These are phyloP conservation scores for Gonioctena quinquepunctata DNA, from an alignment of 1,140 invertebrate genomes.

Conservation along the genomic window DNA sequence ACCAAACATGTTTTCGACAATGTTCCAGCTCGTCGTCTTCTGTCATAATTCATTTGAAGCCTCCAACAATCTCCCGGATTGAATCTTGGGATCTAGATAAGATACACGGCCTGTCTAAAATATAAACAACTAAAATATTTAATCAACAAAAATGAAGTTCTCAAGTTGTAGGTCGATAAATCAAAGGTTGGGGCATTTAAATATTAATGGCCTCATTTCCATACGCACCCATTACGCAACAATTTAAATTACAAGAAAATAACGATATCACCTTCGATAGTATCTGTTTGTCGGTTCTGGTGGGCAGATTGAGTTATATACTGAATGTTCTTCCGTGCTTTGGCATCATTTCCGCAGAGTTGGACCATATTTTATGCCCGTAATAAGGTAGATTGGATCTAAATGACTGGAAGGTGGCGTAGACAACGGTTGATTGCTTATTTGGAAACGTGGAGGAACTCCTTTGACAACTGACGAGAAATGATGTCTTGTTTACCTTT, in stretches of 20 bases:
- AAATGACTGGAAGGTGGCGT: conserved; percentile 15
- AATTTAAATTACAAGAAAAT: conserved; percentile 43
- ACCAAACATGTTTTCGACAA: not conserved
- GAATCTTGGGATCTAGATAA: not conserved
- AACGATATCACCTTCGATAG: conserved; percentile 37
- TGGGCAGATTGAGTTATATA: conserved; percentile 18
- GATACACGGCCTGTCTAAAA: not conserved
- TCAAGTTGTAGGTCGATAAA: conserved; percentile 31
- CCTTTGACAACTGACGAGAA: conserved; percentile 8
- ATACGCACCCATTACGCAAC: conserved; percentile 44
- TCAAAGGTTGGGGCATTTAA: conserved; percentile 36
- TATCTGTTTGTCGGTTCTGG: conserved; percentile 38
- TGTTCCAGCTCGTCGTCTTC: not conserved
- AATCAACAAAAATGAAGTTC: conserved; percentile 24
- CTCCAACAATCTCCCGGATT: not conserved
- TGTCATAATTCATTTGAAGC: not conserved
- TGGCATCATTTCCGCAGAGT: conserved; percentile 9
- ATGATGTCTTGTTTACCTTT: conserved; percentile 7
- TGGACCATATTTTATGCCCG: conserved; percentile 14
- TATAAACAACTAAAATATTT: conserved; percentile 5
- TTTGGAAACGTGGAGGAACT: not conserved
- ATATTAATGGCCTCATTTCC: conserved; percentile 41
- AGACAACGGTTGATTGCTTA: conserved; percentile 16
- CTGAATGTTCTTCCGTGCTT: conserved; percentile 14
- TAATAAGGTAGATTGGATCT: conserved; percentile 19